A percentile compares a stretch with the other conserved stretches of the same genome.
phyloP scores from a whole-genome alignment of 2,113 vertebrate species.

The Tragelaphus scriptus region DNA sequence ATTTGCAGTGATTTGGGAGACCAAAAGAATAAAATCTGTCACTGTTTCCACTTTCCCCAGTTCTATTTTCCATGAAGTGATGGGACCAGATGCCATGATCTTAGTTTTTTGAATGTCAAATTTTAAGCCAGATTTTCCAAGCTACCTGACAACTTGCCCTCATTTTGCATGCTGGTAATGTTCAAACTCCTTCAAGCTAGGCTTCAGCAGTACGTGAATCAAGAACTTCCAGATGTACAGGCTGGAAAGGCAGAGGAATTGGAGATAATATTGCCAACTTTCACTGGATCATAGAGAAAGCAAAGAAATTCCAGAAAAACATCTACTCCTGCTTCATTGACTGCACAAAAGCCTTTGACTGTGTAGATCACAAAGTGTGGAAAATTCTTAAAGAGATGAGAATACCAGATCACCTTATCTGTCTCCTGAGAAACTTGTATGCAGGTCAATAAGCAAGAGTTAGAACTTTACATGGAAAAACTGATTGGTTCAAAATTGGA shows the following conservation, averaged over 20 bases:
- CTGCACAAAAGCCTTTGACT: background rate
- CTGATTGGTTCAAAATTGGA: background rate
- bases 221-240: background rate
- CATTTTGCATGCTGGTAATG: background rate
- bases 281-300: background rate
- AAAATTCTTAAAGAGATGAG: background rate
- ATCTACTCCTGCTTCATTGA: background rate
- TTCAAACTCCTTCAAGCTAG: background rate
- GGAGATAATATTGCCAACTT: background rate
- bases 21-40: background rate
- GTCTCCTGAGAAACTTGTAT: background rate
- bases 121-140: background rate
- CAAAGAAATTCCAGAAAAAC: background rate
- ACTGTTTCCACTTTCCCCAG: background rate
- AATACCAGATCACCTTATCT: background rate
- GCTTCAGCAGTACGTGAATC: background rate
- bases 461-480: background rate
- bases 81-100: background rate
- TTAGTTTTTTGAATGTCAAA: background rate
- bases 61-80: background rate
- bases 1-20: background rate
- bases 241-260: background rate
- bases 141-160: background rate
- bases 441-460: background rate
- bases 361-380: background rate